A percentile compares a stretch with the other conserved stretches of the same genome.
These are phyloP conservation scores for Coreoperca whiteheadi DNA, from an alignment of 2,113 vertebrate genomes.

Conservation along the genomic window DNA sequence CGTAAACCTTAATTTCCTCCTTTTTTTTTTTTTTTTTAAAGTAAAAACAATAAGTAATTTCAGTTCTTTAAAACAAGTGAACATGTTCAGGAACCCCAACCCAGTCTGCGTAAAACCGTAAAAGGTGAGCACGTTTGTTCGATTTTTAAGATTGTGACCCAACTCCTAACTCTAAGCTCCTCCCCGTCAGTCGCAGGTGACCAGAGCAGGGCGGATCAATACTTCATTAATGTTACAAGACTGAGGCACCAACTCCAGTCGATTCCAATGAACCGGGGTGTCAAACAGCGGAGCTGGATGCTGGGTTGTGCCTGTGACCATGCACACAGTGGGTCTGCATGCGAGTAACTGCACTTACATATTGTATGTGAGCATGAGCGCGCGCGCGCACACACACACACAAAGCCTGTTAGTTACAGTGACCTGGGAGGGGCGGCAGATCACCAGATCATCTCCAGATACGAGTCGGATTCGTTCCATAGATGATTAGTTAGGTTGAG, in stretches of 20 bases:
- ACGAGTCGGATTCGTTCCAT: neutral
- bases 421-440: neutral
- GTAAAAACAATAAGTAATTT: neutral
- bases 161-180: conserved; percentile 33
- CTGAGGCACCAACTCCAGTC: conserved; percentile 47
- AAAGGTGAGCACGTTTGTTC: neutral
- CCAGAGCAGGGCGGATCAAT: conserved; percentile 60
- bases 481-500: neutral
- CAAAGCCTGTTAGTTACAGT: neutral
- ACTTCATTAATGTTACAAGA: conserved; percentile 75
- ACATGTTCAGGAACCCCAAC: too few species aligned
- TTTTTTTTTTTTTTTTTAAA: neutral
- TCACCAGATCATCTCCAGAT: neutral
- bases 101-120: neutral
- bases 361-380: conserved; percentile 2
- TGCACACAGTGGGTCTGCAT: neutral
- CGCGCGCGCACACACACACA: too few species aligned
- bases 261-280: conserved; percentile 57
- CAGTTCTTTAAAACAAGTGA: neutral
- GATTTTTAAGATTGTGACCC: conserved; percentile 19
- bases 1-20: neutral
- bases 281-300: conserved; percentile 19
- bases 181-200: conserved; percentile 47
- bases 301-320: neutral
- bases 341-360: neutral